Conservation (phyloP, 2,888 invertebrate species). For the Drosophila mercatorum region DNA sequence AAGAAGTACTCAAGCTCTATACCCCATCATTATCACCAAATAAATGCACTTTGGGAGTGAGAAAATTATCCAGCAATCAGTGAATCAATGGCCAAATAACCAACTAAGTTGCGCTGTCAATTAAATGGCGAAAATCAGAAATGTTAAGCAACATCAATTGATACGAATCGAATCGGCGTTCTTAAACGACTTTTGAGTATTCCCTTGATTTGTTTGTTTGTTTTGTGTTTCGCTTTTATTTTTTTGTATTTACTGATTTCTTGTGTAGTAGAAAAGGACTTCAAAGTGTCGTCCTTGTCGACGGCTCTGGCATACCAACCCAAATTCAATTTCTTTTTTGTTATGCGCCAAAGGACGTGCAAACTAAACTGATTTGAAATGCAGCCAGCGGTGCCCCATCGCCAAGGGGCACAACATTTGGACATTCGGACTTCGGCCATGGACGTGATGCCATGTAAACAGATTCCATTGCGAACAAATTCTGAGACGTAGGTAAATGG, state of each 20-base stretch:
- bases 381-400: conserved; percentile 69
- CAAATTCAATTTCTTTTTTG: conserved; percentile 71
- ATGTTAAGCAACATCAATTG: conserved; percentile 31
- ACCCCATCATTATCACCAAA: no score
- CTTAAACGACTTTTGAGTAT: conserved; percentile 43
- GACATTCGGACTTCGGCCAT: conserved; percentile 27
- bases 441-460: conserved; percentile 67
- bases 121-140: conserved; percentile 51
- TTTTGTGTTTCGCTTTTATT: background rate
- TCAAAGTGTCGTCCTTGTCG: conserved; percentile 44
- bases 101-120: conserved; percentile 55
- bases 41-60: no score
- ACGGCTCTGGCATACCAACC: conserved; percentile 37
- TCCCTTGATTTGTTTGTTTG: conserved; percentile 30
- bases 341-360: conserved; percentile 72
- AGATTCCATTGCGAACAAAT: conserved; percentile 30
- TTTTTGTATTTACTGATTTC: conserved; percentile 24
- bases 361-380: conserved; percentile 78
- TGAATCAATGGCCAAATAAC: conserved; percentile 42
- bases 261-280: conserved; percentile 39
- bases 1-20: no score
- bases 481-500: conserved; percentile 26
- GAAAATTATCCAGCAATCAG: conserved; percentile 13
- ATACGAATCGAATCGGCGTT: conserved; percentile 25
- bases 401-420: conserved; percentile 52